Evolutionary conservation across 2,888 invertebrate genomes (phyloP).

Genomic region (Agrochola lota): DNA sequence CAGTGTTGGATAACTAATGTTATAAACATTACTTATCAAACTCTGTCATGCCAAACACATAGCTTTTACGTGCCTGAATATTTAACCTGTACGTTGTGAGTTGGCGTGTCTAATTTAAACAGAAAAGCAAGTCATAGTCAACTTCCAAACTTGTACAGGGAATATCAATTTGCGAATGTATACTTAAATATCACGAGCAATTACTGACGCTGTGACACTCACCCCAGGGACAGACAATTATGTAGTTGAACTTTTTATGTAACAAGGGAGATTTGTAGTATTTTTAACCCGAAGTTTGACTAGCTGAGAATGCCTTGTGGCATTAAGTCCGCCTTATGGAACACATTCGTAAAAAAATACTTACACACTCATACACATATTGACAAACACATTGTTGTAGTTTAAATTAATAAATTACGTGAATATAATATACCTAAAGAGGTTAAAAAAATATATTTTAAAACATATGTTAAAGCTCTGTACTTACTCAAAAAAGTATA

Average conservation of each 20-base stretch:
- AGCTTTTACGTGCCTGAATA: conserved; percentile 21
- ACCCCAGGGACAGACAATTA: conserved; percentile 27
- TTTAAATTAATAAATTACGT: neutral
- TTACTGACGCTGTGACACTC: conserved; percentile 41
- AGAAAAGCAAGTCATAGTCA: conserved; percentile 62
- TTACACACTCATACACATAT: neutral
- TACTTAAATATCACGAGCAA: conserved; percentile 47
- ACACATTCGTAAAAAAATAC: neutral
- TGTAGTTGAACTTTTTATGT: conserved; percentile 6
- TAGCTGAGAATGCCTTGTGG: neutral
- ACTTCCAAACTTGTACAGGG: conserved; percentile 61
- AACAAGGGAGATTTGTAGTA: neutral
- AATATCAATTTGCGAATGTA: conserved; percentile 67
- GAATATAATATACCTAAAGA: neutral
- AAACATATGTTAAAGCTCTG: neutral
- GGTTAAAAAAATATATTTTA: neutral
- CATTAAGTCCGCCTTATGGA: neutral
- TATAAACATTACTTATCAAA: neutral
- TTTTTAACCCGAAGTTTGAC: conserved; percentile 1
- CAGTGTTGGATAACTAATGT: conserved; percentile 1
- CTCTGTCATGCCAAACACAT: neutral
- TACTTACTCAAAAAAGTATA: neutral
- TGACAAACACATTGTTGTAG: neutral
- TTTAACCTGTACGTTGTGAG: conserved; percentile 22
- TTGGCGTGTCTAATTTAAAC: conserved; percentile 43